These are phyloP conservation scores for Cancer borealis DNA, from an alignment of 2,888 invertebrate genomes.

Conservation along the genomic window DNA sequence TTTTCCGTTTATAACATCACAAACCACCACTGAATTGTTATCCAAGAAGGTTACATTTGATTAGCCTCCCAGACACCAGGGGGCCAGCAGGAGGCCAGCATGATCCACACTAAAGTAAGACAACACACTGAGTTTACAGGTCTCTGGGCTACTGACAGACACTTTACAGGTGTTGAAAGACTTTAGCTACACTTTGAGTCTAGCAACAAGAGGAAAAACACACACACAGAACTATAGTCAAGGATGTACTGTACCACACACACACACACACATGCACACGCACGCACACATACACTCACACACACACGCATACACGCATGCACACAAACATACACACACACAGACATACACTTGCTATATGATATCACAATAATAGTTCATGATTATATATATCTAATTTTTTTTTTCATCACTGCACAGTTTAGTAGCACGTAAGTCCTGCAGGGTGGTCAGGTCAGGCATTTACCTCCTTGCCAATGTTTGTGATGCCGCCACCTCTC, in stretches of 20 bases:
- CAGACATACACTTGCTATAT: constrained; percentile 56
- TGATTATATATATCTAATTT: constrained; percentile 54
- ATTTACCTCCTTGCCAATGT: not conserved
- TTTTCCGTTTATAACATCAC: not conserved
- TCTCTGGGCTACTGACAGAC: constrained; percentile 35
- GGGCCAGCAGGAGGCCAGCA: not conserved
- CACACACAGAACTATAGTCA: constrained; percentile 58
- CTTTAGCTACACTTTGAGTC: constrained; percentile 62
- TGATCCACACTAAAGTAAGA: not conserved
- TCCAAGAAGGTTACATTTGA: not conserved
- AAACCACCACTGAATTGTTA: not conserved
- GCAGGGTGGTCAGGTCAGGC: not conserved
- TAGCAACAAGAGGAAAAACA: constrained; percentile 49
- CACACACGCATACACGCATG: not conserved
- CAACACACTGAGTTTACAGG: constrained; percentile 43
- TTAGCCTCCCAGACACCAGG: not conserved
- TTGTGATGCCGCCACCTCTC: not conserved
- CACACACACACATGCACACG: not conserved
- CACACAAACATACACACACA: constrained; percentile 15
- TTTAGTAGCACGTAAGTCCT: constrained; percentile 42
- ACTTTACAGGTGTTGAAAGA: constrained; percentile 58
- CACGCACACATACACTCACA: constrained; percentile 11
- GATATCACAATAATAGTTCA: constrained; percentile 67
- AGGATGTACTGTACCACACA: constrained; percentile 54
- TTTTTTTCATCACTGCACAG: constrained; percentile 50